Evolutionary conservation across 2,797 vertebrate species (phyloP).

Genomic region (Peromyscus eremicus): DNA sequence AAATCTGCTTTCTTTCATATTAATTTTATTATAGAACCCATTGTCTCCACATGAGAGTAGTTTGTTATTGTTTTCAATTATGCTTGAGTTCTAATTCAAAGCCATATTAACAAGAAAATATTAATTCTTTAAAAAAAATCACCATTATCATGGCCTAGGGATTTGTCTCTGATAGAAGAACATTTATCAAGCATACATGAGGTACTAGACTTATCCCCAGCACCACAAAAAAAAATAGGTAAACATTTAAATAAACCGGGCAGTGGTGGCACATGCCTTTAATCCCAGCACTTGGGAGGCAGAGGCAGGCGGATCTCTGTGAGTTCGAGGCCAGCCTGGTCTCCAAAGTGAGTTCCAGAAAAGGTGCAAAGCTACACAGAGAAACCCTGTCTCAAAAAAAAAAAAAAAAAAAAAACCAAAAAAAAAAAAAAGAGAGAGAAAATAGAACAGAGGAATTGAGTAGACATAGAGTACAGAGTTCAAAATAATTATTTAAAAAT

Average conservation of each 20-base stretch:
- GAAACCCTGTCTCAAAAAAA: too few species aligned
- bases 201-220: not conserved
- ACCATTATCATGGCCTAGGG: not conserved
- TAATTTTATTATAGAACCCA: not conserved
- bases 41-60: not conserved
- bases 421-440: too few species aligned
- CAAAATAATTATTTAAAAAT: not conserved
- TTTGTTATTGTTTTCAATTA: not conserved
- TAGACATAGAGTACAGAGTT: not conserved
- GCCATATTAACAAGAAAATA: not conserved
- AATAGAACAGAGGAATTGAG: not conserved
- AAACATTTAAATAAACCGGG: not conserved
- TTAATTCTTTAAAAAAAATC: not conserved
- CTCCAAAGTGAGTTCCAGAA: too few species aligned
- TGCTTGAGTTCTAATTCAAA: not conserved
- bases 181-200: not conserved
- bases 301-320: too few species aligned
- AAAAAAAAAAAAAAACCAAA: too few species aligned
- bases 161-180: not conserved
- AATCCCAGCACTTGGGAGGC: too few species aligned
- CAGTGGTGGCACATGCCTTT: too few species aligned
- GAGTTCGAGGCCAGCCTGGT: too few species aligned
- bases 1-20: not conserved
- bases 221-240: not conserved
- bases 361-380: too few species aligned